Percentiles rank a stretch among this genome's conserved stretches.
These are phyloP conservation scores for Muscicapa striata DNA, from an alignment of 2,797 vertebrate species.

Conservation along the genomic window DNA sequence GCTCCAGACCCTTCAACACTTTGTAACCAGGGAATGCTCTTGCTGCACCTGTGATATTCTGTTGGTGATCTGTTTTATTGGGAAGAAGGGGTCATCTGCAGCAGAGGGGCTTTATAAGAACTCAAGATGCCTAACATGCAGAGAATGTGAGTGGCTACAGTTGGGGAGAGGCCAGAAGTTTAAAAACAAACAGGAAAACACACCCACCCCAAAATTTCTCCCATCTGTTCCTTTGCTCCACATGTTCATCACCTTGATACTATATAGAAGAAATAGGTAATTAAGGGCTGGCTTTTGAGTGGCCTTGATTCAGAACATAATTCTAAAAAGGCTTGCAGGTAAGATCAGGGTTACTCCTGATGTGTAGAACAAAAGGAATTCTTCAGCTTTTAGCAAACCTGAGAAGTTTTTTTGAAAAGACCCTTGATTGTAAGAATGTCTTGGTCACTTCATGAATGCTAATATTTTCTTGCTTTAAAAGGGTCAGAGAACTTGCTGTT, in stretches of 20 bases:
- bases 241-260: not conserved
- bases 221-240: not conserved
- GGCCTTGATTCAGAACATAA: not conserved
- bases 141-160: not conserved
- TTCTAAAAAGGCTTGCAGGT: not conserved
- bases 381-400: not conserved
- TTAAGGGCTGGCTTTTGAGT: not conserved
- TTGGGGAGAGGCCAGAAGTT: not conserved
- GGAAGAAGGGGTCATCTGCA: not conserved
- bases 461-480: not conserved
- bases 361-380: not conserved
- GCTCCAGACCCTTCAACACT: not conserved
- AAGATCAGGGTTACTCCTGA: not conserved
- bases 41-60: accelerated
- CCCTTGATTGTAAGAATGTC: not conserved
- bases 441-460: not conserved
- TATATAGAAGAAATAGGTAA: not conserved
- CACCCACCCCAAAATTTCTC: not conserved
- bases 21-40: not conserved
- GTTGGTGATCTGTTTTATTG: not conserved
- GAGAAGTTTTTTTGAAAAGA: not conserved
- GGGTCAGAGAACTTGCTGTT: not conserved
- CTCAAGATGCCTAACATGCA: not conserved
- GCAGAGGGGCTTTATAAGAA: not conserved
- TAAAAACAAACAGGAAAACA: conserved; percentile 8